Conservation (phyloP, 2,888 invertebrate species). For the Oscheius sp. region DNA sequence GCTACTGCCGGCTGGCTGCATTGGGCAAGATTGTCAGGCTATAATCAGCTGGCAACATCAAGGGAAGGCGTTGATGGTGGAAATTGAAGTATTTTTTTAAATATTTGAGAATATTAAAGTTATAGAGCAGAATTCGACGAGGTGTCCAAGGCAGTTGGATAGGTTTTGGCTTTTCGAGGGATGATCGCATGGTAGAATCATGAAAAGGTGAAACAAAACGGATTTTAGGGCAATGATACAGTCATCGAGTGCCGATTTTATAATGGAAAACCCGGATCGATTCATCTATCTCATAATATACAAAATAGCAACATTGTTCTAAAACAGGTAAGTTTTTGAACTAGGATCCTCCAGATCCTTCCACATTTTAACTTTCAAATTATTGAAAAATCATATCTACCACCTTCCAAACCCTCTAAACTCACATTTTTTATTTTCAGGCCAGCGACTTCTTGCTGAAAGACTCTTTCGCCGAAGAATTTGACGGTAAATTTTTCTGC, state of each 20-base stretch:
- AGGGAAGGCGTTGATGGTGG: slow-evolving; percentile 44
- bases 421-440: slow-evolving; percentile 16
- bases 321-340: slow-evolving; percentile 32
- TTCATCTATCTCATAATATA: slow-evolving; percentile 45
- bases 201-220: not conserved
- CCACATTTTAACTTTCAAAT: no score
- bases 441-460: slow-evolving; percentile 42
- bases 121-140: slow-evolving; percentile 8
- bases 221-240: slow-evolving; percentile 72
- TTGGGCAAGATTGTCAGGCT: slow-evolving; percentile 51
- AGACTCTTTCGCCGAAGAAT: slow-evolving; percentile 43
- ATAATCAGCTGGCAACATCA: slow-evolving; percentile 55
- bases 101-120: not conserved
- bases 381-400: no score
- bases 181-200: slow-evolving; percentile 43
- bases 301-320: slow-evolving; percentile 42
- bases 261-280: slow-evolving; percentile 32
- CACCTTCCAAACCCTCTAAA: no score
- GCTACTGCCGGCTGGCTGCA: slow-evolving; percentile 68
- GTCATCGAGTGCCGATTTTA: slow-evolving; percentile 70
- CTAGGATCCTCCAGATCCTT: no score
- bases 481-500: slow-evolving; percentile 42
- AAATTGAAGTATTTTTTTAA: slow-evolving; percentile 44
- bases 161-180: slow-evolving; percentile 53
- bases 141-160: slow-evolving; percentile 45